phyloP scores from a whole-genome alignment of 2,113 vertebrate species.

The Thunnus thynnus region DNA sequence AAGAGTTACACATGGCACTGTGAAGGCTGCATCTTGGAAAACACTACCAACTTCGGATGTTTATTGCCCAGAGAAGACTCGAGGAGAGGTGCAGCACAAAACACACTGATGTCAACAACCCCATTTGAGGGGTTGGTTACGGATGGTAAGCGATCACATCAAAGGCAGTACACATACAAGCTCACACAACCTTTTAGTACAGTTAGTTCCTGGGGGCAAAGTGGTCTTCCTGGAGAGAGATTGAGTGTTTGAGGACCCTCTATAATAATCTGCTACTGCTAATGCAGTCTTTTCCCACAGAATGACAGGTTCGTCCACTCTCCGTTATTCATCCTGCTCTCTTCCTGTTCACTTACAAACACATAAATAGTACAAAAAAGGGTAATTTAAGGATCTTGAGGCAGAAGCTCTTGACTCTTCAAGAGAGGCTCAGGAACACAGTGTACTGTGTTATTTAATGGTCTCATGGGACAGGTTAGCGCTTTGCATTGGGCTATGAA shows the following conservation, averaged over 20 bases:
- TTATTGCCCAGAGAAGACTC: neutral
- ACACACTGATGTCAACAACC: constrained; percentile 21
- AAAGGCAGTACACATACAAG: constrained; percentile 24
- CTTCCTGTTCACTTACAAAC: constrained; percentile 35
- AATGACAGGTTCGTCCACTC: constrained; percentile 32
- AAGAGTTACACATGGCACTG: neutral
- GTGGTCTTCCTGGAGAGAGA: constrained; percentile 40
- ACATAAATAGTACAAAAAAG: constrained; percentile 28
- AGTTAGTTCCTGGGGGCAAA: constrained; percentile 56
- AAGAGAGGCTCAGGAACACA: constrained; percentile 29
- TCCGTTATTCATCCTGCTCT: constrained; percentile 37
- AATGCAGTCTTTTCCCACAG: constrained; percentile 51
- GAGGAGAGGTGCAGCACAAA: constrained; percentile 23
- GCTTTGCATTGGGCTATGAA: constrained; percentile 32
- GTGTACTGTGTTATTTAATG: constrained; percentile 16
- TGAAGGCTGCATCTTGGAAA: constrained; percentile 31
- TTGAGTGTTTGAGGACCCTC: constrained; percentile 35
- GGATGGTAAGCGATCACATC: constrained; percentile 19
- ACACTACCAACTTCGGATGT: constrained; percentile 11
- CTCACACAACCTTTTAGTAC: constrained; percentile 57
- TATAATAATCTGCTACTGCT: constrained; percentile 57
- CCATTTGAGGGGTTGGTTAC: constrained; percentile 2
- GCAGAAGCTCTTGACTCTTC: constrained; percentile 25
- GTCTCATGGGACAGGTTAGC: constrained; percentile 17
- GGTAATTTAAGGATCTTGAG: constrained; percentile 45